Conservation (phyloP, 1,140 invertebrate species). For the Euglossa dilemma region DNA sequence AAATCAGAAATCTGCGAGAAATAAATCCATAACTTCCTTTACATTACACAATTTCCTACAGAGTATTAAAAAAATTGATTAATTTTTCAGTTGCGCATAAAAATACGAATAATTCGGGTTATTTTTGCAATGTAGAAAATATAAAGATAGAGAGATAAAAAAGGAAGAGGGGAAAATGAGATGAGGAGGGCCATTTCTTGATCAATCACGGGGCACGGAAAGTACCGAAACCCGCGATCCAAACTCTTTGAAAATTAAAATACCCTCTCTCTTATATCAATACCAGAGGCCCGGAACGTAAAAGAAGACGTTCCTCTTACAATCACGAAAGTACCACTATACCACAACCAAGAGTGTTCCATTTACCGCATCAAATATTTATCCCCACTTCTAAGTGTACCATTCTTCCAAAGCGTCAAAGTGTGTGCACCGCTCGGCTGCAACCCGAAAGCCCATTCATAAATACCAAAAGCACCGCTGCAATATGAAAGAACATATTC, state of each 20-base stretch:
- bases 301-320: neutral
- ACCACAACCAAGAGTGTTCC: neutral
- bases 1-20: no score
- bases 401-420: slow-evolving; percentile 8
- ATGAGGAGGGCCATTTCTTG: no score
- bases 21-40: neutral
- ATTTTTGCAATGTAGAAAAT: no score
- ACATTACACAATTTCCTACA: no score
- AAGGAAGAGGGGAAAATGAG: no score
- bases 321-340: neutral
- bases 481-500: no score
- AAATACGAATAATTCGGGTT: no score
- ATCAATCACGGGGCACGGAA: no score
- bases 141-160: no score
- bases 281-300: neutral
- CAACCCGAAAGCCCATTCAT: neutral
- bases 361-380: slow-evolving; percentile 21
- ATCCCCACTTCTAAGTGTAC: neutral
- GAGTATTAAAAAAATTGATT: no score
- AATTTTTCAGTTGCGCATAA: no score
- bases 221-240: no score
- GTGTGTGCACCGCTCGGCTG: neutral
- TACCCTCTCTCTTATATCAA: neutral
- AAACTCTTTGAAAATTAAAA: neutral
- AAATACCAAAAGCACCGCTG: neutral